These are phyloP conservation scores for Furnarius figulus DNA, from an alignment of 2,113 vertebrate species.

Conservation along the genomic window DNA sequence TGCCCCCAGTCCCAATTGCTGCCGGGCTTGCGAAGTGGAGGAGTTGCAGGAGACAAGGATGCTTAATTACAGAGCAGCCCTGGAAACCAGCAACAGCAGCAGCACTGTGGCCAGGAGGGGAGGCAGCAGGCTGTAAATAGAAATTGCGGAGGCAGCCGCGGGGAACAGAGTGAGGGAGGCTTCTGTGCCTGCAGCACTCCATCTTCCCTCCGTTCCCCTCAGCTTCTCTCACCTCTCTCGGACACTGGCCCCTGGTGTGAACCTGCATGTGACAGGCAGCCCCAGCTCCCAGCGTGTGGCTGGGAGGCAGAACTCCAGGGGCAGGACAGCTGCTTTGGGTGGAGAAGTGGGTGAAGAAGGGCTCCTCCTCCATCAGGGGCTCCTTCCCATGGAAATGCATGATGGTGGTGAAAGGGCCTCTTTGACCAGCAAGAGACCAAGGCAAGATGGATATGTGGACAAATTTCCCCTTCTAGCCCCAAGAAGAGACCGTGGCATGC, in stretches of 20 bases:
- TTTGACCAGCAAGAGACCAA: not conserved
- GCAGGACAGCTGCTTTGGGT: not conserved
- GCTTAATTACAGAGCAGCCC: slow-evolving; percentile 65
- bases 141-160: slow-evolving; percentile 58
- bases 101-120: slow-evolving; percentile 61
- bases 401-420: not conserved
- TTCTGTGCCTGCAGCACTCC: not conserved
- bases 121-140: slow-evolving; percentile 72
- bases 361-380: not conserved
- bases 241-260: not conserved
- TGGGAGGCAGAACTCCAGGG: not conserved
- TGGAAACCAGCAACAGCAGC: slow-evolving; percentile 56
- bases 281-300: not conserved
- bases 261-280: not conserved
- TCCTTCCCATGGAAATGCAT: not conserved
- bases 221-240: not conserved
- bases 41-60: slow-evolving; percentile 36
- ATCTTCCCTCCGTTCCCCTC: not conserved
- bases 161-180: slow-evolving; percentile 46
- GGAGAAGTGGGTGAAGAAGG: not conserved
- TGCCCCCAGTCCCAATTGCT: not conserved
- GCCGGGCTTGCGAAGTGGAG: not conserved
- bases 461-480: fast-evolving
- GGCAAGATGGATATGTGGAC: fast-evolving
- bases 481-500: not conserved